These are phyloP conservation scores for Cavia aperea DNA, from an alignment of 2,113 vertebrate genomes.

Conservation along the genomic window DNA sequence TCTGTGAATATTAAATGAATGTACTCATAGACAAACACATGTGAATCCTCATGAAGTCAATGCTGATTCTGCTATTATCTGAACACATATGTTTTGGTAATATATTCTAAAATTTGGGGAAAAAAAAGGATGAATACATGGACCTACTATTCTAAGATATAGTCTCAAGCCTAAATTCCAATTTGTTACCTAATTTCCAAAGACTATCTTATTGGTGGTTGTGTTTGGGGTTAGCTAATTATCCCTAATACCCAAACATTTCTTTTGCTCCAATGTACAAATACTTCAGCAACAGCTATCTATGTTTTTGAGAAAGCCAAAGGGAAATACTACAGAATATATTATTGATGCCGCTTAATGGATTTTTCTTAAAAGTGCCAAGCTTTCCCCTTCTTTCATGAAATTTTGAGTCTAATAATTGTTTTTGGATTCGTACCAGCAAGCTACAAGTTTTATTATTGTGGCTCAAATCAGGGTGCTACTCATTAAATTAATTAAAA, in stretches of 20 bases:
- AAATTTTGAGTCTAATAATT: background rate
- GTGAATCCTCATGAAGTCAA: background rate
- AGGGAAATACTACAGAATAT: background rate
- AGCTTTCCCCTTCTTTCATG: background rate
- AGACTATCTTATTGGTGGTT: background rate
- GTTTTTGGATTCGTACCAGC: background rate
- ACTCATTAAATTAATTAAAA: background rate
- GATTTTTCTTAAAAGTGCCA: background rate
- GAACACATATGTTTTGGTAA: background rate
- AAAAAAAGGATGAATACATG: background rate
- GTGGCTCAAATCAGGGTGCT: background rate
- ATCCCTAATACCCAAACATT: background rate
- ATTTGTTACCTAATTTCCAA: background rate
- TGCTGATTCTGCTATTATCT: background rate
- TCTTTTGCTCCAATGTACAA: background rate
- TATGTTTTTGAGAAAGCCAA: background rate
- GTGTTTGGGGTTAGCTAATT: background rate
- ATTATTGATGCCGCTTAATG: background rate
- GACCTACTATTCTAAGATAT: background rate
- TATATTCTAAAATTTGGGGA: background rate
- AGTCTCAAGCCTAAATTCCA: background rate
- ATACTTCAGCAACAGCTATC: background rate
- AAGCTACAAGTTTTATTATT: background rate
- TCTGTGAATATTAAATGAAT: background rate
- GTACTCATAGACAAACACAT: background rate